Evolutionary conservation across 2,113 vertebrate species (phyloP), one percentile per base, ranked within the genome.

Genomic region (Notothenia rossii): DNA sequence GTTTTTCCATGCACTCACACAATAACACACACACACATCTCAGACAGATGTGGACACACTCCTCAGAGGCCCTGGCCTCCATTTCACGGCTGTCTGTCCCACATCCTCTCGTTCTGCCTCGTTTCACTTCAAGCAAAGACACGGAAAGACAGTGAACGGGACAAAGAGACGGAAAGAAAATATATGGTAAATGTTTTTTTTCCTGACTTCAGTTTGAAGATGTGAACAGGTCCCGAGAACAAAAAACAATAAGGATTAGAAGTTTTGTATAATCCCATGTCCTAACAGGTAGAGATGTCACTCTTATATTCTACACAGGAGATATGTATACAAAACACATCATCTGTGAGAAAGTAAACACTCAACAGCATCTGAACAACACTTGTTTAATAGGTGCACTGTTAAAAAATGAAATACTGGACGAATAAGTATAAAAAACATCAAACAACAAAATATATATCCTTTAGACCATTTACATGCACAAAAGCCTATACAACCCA

Each of bases 1-100:
- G 18, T 68, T 65, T 73, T 53, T 77, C 40, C 22, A 0, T 53
- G 63, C 43, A 60, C n/a, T 22, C 70, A 65, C 65, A 51, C 62
- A 55, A n/a, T n/a, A 72, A n/a, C 13, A 40, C 45, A 70, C 67
- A 36, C 60, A 45, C 62, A 49, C 25, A 20, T 43, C 64, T 48
- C 62, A 70, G 43, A 82, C 59, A 82, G 59, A 66, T 65, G 60
- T 59, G 46, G 29, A 70, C 40, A 15, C 77, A 43, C 79, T 67
- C 83, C 70, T 80, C 75, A 18, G 79, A 93, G 94, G 91, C 90
- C 91, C 74, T 20, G 75, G 90, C 91, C 93, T 94, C 87, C 90
- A 74, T 96, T 95, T 96, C 94, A 95, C 50, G 79, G 88, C 93
- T 88, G 68, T 90, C 90, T 87, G 85, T 89, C 91, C 92, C 91